Evolutionary conservation across 2,888 invertebrate genomes (phyloP), one percentile per base, ranked within the genome.

Genomic region (Campoplex nolae): DNA sequence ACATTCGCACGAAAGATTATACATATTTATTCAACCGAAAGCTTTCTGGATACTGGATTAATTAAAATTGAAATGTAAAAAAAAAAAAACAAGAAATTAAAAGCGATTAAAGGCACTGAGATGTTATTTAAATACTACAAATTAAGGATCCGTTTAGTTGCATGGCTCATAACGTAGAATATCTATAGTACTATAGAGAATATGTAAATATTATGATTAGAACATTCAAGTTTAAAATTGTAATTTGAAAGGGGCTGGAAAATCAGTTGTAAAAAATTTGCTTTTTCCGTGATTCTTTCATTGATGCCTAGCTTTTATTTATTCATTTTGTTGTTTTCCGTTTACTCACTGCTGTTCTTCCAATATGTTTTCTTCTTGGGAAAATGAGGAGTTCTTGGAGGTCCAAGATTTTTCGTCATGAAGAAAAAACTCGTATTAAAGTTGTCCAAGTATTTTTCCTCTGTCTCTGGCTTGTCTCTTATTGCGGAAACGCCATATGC

Each of bases 401-500:
- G 9, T 45, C 18, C 4, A 51, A 1, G 18, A 51, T 51, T n/a
- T 51, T 51, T 51, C 6, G 51, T 18, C 51, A 51, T 51, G 18
- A 18, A 67, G 35, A 67, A 38, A 67, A 38, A 35, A 38, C 4
- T 38, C 38, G 38, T 38, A 35, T 58, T 38, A 8, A 62, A 32
- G 16, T 32, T 16, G 62, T 6, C 23, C 23, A 56, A 28, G 56
- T 54, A 68, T 32, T 6, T 45, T 48, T 2, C 16, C 18, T 38
- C 45, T 28, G 11, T n/a, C 32, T 75, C 70, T 80, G 62, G 62
- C 9, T 79, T 42, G 9, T 58, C 42, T 65, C 32, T 76, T 80
- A 80, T 84, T 80, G 84, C 80, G 48, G 28, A 18, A 9, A 62
- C 45, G 68, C 84, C 84, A 80, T 71, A 76, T 84, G 84, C 51